Percentiles rank a stretch among this genome's conserved stretches.
Evolutionary conservation across 2,113 vertebrate genomes (phyloP).

Genomic region (Pithys albifrons): DNA sequence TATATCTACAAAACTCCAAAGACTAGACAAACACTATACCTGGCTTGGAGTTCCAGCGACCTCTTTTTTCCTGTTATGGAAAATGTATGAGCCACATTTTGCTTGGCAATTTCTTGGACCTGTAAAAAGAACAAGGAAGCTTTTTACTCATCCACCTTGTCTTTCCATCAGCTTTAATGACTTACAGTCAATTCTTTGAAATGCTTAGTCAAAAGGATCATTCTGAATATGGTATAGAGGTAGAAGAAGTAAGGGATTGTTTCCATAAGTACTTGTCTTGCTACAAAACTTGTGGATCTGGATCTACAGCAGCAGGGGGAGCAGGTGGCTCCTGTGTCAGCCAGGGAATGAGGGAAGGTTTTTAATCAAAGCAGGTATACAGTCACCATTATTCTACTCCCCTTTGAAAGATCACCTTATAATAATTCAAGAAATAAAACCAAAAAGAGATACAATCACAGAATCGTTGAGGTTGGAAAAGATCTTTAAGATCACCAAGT

Average conservation of each 20-base stretch:
- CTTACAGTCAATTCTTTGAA: not conserved
- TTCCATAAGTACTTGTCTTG: not conserved
- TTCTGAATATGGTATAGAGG: not conserved
- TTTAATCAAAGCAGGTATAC: not conserved
- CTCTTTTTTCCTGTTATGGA: slow-evolving; percentile 88
- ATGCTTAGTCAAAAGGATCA: not conserved
- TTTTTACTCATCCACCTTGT: not conserved
- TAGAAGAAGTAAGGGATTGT: not conserved
- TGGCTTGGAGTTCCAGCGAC: slow-evolving; percentile 91
- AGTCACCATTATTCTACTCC: not conserved
- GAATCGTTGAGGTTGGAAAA: not conserved
- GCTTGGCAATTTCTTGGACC: slow-evolving; percentile 91
- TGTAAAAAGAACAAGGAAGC: slow-evolving; percentile 46
- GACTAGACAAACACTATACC: slow-evolving; percentile 71
- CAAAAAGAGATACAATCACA: not conserved
- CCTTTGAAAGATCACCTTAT: not conserved
- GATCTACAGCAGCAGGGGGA: not conserved
- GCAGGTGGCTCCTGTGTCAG: not conserved
- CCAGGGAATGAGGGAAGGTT: not conserved
- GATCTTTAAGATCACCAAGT: not conserved
- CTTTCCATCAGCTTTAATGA: not conserved
- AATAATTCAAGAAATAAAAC: not conserved
- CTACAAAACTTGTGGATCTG: not conserved
- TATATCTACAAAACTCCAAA: not conserved
- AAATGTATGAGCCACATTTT: slow-evolving; percentile 85